Conservation (phyloP, 2,888 invertebrate genomes). For the Drosophila yooni region DNA sequence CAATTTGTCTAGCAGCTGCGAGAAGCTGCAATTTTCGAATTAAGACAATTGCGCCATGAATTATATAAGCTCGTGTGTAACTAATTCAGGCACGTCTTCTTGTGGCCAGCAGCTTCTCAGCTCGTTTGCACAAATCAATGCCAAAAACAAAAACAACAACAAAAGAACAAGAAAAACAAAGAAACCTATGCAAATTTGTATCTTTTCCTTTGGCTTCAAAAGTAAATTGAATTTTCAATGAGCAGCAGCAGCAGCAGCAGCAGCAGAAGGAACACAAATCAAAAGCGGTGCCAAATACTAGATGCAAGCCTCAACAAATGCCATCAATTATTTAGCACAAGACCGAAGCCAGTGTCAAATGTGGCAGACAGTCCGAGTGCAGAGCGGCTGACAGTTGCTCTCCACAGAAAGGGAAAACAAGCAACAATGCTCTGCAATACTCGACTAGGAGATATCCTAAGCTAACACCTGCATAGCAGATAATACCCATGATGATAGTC, state of each 20-base stretch:
- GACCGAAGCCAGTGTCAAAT: constrained; percentile 37
- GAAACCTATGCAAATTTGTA: constrained; percentile 50
- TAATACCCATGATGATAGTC: no score
- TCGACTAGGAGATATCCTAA: neutral
- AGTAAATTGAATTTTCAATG: constrained; percentile 75
- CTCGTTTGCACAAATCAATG: constrained; percentile 51
- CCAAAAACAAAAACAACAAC: constrained; percentile 27
- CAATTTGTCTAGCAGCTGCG: constrained; percentile 69
- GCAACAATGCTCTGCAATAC: neutral
- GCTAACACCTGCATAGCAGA: no score
- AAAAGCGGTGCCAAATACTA: neutral
- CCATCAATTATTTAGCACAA: constrained; percentile 66
- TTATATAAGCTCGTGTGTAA: constrained; percentile 44
- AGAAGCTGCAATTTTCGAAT: constrained; percentile 77
- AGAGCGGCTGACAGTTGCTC: constrained; percentile 21
- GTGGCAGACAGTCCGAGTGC: neutral
- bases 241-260: constrained; percentile 38
- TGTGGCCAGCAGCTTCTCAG: constrained; percentile 1
- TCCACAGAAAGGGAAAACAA: neutral
- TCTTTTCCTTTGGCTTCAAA: constrained; percentile 33
- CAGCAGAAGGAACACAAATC: neutral
- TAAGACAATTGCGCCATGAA: constrained; percentile 77
- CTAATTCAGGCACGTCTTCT: constrained; percentile 19
- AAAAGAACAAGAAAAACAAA: neutral
- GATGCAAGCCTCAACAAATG: constrained; percentile 33